Evolutionary conservation across 92 coral and sea anemone genomes (phyloP).

Genomic region (Porites cylindrica): DNA sequence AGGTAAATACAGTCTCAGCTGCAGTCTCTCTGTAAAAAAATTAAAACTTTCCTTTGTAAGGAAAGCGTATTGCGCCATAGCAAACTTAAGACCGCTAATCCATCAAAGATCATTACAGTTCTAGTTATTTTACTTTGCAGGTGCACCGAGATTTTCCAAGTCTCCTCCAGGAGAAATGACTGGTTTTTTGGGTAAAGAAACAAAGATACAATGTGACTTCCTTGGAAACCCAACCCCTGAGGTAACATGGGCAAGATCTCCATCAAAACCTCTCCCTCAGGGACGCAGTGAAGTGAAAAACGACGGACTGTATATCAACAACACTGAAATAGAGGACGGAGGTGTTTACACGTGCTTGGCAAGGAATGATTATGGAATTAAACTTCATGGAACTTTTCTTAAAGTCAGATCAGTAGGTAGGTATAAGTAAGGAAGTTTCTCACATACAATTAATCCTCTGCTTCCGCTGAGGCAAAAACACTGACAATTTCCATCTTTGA

Average conservation of each 20-base stretch:
- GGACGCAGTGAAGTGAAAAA: conserved; percentile 23
- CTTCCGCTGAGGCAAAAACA: too few species aligned
- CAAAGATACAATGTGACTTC: conserved; percentile 34
- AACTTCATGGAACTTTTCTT: conserved; percentile 47
- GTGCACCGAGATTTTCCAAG: conserved; percentile 4
- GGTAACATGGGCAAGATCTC: conserved; percentile 50
- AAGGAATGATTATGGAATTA: conserved; percentile 42
- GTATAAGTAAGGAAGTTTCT: neutral
- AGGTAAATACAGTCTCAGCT: too few species aligned
- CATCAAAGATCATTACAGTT: too few species aligned
- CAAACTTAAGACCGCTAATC: too few species aligned
- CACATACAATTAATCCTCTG: too few species aligned
- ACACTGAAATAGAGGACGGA: conserved; percentile 22
- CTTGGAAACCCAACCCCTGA: conserved; percentile 55
- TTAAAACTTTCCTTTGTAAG: too few species aligned
- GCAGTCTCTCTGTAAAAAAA: too few species aligned
- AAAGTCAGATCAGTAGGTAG: conserved; percentile 45
- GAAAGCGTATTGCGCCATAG: too few species aligned
- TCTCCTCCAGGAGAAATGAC: conserved; percentile 3
- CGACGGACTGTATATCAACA: conserved; percentile 26
- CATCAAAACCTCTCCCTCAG: conserved; percentile 29
- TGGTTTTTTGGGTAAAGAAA: conserved; percentile 32
- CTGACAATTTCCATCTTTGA: too few species aligned
- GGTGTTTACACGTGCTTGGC: conserved; percentile 57
- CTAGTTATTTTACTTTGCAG: too few species aligned